These are phyloP conservation scores for Apeira syringaria DNA, from an alignment of 2,888 invertebrate genomes.

Conservation along the genomic window DNA sequence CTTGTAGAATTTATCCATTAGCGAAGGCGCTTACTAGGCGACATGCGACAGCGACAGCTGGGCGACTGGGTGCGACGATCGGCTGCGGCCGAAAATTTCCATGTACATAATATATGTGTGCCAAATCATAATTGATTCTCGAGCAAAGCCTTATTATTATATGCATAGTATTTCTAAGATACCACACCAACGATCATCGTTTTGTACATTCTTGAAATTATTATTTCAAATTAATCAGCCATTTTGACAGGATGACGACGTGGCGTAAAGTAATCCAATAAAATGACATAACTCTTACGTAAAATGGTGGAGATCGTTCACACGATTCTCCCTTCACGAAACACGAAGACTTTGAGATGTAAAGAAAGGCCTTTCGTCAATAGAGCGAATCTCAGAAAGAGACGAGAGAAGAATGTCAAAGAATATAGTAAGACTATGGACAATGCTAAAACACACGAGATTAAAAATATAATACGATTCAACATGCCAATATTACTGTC, in stretches of 20 bases:
- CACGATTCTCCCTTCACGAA: slow-evolving; percentile 62
- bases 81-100: too few species aligned
- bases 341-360: slow-evolving; percentile 45
- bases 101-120: too few species aligned
- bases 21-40: too few species aligned
- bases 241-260: slow-evolving; percentile 32
- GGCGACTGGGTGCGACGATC: too few species aligned
- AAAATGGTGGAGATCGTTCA: slow-evolving; percentile 76
- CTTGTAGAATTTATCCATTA: too few species aligned
- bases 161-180: too few species aligned
- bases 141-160: too few species aligned
- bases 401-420: slow-evolving; percentile 41
- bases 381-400: slow-evolving; percentile 52
- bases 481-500: slow-evolving; percentile 51
- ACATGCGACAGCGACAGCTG: too few species aligned
- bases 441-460: slow-evolving; percentile 71
- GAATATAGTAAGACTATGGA: slow-evolving; percentile 56
- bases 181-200: slow-evolving; percentile 37
- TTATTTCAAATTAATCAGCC: background rate
- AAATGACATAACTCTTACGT: slow-evolving; percentile 65
- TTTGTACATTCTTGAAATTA: slow-evolving; percentile 27
- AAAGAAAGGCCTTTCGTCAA: slow-evolving; percentile 50
- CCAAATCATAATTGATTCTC: too few species aligned
- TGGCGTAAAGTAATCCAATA: slow-evolving; percentile 47
- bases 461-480: slow-evolving; percentile 51